phyloP scores from a whole-genome alignment of 2,888 invertebrate genomes.

The Andrena fulva region DNA sequence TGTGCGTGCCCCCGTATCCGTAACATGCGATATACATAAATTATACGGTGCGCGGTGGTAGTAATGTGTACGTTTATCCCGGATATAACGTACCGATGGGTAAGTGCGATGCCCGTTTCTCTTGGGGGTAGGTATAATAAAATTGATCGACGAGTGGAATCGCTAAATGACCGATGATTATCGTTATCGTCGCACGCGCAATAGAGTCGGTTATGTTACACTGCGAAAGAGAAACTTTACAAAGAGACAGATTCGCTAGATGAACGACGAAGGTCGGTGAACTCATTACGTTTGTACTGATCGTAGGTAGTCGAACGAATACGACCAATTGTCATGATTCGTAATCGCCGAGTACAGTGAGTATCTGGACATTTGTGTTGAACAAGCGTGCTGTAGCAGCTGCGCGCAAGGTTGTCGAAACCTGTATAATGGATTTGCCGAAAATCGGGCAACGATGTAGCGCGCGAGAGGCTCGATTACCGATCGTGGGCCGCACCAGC shows the following conservation, averaged over 20 bases:
- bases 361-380: conserved; percentile 24
- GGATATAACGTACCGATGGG: no score
- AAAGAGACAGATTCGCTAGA: not conserved
- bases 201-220: not conserved
- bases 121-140: no score
- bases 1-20: no score
- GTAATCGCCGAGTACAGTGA: conserved; percentile 39
- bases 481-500: not conserved
- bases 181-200: not conserved
- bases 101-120: no score
- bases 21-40: no score
- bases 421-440: conserved; percentile 32
- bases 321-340: conserved; percentile 43
- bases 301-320: conserved; percentile 32
- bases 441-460: conserved; percentile 24
- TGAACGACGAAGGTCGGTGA: conserved; percentile 41
- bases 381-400: conserved; percentile 7
- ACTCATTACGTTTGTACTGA: conserved; percentile 39
- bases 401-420: conserved; percentile 35
- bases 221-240: not conserved
- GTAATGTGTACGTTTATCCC: no score
- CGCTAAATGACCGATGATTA: not conserved
- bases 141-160: no score
- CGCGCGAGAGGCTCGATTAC: not conserved
- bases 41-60: no score